Evolutionary conservation across 1,140 invertebrate genomes (phyloP), one percentile per base, ranked within the genome.

Genomic region (Globodera ellingtonae): DNA sequence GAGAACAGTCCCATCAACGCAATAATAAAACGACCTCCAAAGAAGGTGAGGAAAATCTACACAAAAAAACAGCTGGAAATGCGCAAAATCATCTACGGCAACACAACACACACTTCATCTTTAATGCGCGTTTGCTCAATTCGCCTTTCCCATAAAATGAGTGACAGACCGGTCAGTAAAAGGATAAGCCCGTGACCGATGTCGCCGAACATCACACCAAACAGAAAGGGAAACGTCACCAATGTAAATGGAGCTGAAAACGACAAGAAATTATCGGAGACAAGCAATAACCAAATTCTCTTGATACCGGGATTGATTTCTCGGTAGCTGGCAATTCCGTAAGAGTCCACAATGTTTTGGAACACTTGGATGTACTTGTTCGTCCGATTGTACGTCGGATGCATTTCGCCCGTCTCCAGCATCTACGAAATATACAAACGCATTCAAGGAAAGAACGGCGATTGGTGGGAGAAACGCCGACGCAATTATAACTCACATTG

Each of bases 1-100:
- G 96, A 97, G 90, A 99, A 99, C 0, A 95, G 84, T 15, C 97
- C 97, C 97, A 99, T 99, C 74, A 99, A 91, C 9, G 98, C 90
- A 72, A 99, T 95, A 83, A 99, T 98, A 90, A 99, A 99, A 75
- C 97, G 94, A 76, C 97, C 97, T 47, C 93, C 94, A 90, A 98
- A 98, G 91, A 98, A 98, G 70, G 96, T 98, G 85, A 93, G 94
- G 93, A 95, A 96, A 86, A 98, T 98, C 93, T 94, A 92, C 15
- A 84, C 82, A 52, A 52, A 6, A 84, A 15, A 3, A 6, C 0
- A 47, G 72, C 50, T 56, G 6, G 15, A 73, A 56, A 56, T 75
- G 44, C 35, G 52, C 70, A 75, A 13, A 6, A 6, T 13, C 52
- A 75, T 24, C 21, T 0, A 44, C 44, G n/a, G 6, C 52, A 21